These are phyloP conservation scores for Microtus californicus DNA, from an alignment of 2,797 vertebrate genomes.

Conservation along the genomic window DNA sequence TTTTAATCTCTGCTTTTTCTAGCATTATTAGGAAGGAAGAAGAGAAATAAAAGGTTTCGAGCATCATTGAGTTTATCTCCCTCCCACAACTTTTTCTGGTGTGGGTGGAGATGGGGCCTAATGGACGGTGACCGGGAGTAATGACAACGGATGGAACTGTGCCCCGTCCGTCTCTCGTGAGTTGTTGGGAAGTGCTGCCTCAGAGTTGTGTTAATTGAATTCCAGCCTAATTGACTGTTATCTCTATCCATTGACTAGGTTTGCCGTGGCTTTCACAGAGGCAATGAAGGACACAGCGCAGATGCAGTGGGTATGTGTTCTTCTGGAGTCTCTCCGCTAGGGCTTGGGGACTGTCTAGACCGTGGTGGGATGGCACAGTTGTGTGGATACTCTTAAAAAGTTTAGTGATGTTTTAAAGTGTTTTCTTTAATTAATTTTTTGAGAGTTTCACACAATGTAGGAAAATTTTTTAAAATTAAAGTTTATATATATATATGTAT, in stretches of 20 bases:
- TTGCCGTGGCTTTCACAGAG: conserved; percentile 95
- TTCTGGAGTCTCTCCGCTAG: rapidly evolving
- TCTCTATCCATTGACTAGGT: conserved; percentile 87
- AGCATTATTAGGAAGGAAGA: too few relatives aligned
- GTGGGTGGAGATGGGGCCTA: not conserved
- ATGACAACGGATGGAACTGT: not conserved
- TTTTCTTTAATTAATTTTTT: not conserved
- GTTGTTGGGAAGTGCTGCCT: conserved; percentile 21
- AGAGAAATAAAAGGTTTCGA: too few relatives aligned
- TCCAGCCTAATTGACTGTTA: conserved; percentile 62
- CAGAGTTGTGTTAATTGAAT: not conserved
- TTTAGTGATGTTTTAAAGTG: not conserved
- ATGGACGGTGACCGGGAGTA: not conserved
- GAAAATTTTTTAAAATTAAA: not conserved
- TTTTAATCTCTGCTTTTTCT: not conserved
- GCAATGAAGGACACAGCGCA: conserved; percentile 92
- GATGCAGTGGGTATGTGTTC: conserved; percentile 91
- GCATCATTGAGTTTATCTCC: not conserved
- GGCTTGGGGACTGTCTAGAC: not conserved
- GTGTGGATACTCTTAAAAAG: not conserved
- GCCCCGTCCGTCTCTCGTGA: not conserved
- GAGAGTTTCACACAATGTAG: not conserved
- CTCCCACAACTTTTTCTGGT: not conserved
- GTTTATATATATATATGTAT: too few relatives aligned
- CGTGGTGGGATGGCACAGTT: not conserved